Conservation (phyloP, 1,140 invertebrate genomes). For the Camponotus floridanus region DNA sequence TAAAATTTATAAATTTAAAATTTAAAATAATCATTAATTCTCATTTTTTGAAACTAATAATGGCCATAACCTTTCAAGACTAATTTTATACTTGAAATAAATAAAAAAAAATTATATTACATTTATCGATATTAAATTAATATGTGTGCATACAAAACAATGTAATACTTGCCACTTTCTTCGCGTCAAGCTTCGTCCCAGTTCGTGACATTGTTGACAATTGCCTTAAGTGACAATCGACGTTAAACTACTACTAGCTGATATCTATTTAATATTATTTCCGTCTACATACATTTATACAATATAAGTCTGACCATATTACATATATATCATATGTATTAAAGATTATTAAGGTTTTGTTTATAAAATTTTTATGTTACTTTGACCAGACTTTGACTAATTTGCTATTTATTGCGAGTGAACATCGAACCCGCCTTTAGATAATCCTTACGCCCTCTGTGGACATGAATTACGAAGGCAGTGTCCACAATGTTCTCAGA, state of each 20-base stretch:
- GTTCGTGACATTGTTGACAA: slow-evolving; percentile 88
- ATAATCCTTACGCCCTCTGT: too few species aligned
- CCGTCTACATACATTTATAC: neutral
- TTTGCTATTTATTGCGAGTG: slow-evolving; percentile 5
- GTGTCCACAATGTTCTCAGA: too few species aligned
- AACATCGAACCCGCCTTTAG: too few species aligned
- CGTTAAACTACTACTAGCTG: neutral
- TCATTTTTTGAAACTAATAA: neutral
- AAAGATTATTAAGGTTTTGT: neutral
- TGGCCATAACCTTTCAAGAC: slow-evolving; percentile 3
- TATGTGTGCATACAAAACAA: slow-evolving; percentile 25
- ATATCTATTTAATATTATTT: neutral
- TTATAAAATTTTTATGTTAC: neutral
- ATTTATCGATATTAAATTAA: neutral
- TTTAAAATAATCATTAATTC: slow-evolving; percentile 2
- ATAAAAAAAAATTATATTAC: neutral
- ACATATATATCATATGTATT: neutral
- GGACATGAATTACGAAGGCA: too few species aligned
- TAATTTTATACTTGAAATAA: slow-evolving; percentile 1
- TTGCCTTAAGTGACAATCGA: neutral
- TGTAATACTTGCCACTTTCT: slow-evolving; percentile 88
- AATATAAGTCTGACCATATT: neutral
- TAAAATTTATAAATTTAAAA: neutral
- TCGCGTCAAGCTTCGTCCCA: slow-evolving; percentile 87
- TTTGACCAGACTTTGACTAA: neutral